Conservation (phyloP, 2,113 vertebrate genomes). For the Myrmecophaga tridactyla region DNA sequence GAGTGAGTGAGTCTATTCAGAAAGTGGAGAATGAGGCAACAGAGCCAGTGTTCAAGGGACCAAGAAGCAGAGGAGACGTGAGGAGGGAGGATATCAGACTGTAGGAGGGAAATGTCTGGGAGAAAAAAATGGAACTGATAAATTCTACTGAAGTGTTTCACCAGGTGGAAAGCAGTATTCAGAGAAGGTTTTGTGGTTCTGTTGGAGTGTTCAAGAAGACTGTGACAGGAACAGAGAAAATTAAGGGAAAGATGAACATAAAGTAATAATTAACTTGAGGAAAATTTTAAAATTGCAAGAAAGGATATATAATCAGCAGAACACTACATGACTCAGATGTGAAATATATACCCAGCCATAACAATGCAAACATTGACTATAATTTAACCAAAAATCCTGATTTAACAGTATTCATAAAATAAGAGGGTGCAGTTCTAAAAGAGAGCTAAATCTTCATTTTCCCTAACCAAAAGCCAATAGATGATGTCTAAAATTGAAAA, state of each 20-base stretch:
- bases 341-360: background rate
- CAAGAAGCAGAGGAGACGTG: background rate
- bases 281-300: slow-evolving; percentile 7
- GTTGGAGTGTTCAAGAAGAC: background rate
- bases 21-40: background rate
- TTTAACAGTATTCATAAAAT: background rate
- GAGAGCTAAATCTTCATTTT: background rate
- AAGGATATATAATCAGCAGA: background rate
- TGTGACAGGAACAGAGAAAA: background rate
- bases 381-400: slow-evolving; percentile 5
- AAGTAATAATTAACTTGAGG: background rate
- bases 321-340: background rate
- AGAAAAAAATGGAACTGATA: background rate
- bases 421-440: background rate
- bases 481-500: background rate
- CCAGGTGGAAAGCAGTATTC: background rate
- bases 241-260: background rate
- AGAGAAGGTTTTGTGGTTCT: background rate
- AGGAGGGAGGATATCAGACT: background rate
- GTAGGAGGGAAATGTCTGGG: background rate
- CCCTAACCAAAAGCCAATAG: background rate
- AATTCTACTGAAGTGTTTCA: no score
- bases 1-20: background rate
- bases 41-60: background rate
- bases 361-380: slow-evolving; percentile 14